Conservation (phyloP, 2,113 vertebrate genomes). For the Garra rufa region DNA sequence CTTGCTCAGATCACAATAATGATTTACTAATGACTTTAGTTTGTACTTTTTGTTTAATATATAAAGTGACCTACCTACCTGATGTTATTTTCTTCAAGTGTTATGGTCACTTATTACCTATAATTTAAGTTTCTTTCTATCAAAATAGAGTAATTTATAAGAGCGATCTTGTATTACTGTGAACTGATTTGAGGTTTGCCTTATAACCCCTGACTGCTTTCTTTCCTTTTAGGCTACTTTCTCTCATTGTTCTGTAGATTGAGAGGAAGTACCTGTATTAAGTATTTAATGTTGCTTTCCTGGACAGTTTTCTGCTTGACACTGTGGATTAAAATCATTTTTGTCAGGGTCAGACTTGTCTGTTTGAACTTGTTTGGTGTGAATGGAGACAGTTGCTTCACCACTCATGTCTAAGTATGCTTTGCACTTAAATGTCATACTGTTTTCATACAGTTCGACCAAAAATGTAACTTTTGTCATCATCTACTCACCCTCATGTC, state of each 20-base stretch:
- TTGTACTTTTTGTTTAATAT: background rate
- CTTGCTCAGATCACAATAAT: background rate
- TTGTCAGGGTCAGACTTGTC: conserved; percentile 4
- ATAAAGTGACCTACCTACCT: background rate
- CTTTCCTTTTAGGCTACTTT: background rate
- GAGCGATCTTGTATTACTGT: conserved; percentile 9
- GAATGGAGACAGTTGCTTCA: background rate
- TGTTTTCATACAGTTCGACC: background rate
- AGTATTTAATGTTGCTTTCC: conserved; percentile 57
- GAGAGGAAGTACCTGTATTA: background rate
- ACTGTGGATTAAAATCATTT: conserved; percentile 46
- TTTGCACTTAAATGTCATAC: background rate
- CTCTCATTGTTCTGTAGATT: conserved; percentile 27
- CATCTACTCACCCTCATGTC: background rate
- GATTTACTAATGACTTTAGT: background rate
- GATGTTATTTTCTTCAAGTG: background rate
- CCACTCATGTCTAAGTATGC: background rate
- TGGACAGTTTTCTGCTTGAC: conserved; percentile 35
- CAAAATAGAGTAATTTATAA: background rate
- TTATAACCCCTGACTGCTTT: conserved; percentile 5
- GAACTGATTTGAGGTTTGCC: conserved; percentile 6
- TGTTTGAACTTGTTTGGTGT: background rate
- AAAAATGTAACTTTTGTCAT: background rate
- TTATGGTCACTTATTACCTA: background rate
- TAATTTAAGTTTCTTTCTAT: background rate